These are phyloP conservation scores for Drosophila lutescens DNA, from an alignment of 2,888 invertebrate species.

Conservation along the genomic window DNA sequence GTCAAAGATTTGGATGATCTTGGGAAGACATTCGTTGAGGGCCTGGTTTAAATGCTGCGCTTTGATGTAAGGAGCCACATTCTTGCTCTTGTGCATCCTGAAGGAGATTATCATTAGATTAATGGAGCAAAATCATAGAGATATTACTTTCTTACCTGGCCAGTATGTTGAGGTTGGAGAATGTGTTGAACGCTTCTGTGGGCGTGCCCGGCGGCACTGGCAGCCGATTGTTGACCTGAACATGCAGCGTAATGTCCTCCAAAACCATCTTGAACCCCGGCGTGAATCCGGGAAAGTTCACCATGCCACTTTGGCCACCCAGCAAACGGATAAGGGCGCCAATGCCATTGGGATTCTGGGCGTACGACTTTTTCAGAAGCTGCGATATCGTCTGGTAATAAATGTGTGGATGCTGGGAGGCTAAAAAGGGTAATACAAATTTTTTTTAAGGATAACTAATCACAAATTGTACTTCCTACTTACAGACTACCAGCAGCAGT, in stretches of 20 bases:
- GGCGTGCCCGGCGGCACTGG: conserved; percentile 68
- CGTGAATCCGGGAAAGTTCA: conserved; percentile 81
- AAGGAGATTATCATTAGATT: background rate
- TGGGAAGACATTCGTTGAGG: conserved; percentile 81
- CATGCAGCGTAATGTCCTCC: conserved; percentile 81
- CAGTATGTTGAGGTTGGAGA: conserved; percentile 85
- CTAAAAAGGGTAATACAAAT: conserved; percentile 47
- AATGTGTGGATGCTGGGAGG: conserved; percentile 83
- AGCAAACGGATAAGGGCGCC: conserved; percentile 83
- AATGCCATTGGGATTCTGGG: conserved; percentile 74
- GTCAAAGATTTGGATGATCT: conserved; percentile 82
- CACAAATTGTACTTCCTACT: too few relatives aligned
- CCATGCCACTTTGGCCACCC: conserved; percentile 81
- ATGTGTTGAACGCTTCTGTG: conserved; percentile 83
- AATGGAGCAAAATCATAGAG: background rate
- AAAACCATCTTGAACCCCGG: conserved; percentile 83
- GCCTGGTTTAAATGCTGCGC: conserved; percentile 74
- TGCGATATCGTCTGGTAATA: conserved; percentile 84
- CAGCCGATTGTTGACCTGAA: conserved; percentile 81
- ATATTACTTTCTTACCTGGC: conserved; percentile 79
- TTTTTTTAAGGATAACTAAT: too few relatives aligned
- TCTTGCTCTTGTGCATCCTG: conserved; percentile 81
- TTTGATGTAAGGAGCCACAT: conserved; percentile 71
- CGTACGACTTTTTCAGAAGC: conserved; percentile 79
- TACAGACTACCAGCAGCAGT: conserved; percentile 86